Base-by-base conservation (phyloP, 2,888 invertebrate species). In the Caenorhabditis sp. region DNA sequence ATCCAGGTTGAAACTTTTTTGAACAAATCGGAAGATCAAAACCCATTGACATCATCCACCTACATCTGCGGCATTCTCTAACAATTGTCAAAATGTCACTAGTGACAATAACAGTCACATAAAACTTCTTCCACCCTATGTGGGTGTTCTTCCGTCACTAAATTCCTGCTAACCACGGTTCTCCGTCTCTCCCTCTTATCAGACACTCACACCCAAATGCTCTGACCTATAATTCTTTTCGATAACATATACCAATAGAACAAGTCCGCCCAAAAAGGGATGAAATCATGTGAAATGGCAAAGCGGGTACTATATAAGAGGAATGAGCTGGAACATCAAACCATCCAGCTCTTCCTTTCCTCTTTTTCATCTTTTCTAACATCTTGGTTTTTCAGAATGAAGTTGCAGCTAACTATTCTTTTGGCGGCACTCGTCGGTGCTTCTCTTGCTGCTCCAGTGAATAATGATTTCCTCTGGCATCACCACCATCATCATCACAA, bases 141-240 rank as follows among this genome's bases (percentile, higher is more conserved):
- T 70, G 70, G 70, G 70, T 69, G 77, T 70, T 70, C 72, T 72
- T 56, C 61, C 79, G 70, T 79, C 79, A 79, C 63, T 38, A 72
- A 63, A 79, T 79, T 70, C 70, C 70, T 41, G 22, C 41, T 26
- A 54, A 24, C 54, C 26, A 54, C 54, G 26, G 22, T 26, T 38
- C 41, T 26, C n/a, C 19, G 22, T 14, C 44, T 63, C 19, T 41
- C 7, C 44, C 12, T 44, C 63, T 74, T 74, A 74, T 74, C 64
- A 64, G 2, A 38, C n/a, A 14, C 16, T 41, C 19, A 47, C 61
- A 56, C 7, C 35, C 41, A 38, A 24, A 16, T 28, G 8, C 58
- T 35, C 31, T 69, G 68, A 77, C 61, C 61, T 49, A 54, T 51
- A 31, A 3, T n/a, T 38, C 24, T 54, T 22, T 51, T n/a, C n/a